Base-by-base conservation (phyloP, 2,113 vertebrate species). In the Poeciliopsis turrubarensis region DNA sequence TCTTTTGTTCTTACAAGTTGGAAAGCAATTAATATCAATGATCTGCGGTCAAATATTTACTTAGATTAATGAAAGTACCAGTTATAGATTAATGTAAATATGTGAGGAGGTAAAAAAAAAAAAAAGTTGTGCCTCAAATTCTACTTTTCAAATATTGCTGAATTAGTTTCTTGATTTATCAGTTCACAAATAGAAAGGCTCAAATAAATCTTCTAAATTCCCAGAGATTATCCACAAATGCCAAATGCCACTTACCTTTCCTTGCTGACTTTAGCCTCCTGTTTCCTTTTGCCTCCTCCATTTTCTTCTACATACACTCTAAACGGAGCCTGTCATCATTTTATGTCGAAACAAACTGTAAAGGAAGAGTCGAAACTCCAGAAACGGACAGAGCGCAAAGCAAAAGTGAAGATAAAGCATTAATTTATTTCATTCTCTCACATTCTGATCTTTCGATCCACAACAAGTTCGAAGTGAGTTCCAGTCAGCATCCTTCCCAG, bases 351-450 rank as follows among this genome's bases (percentile, higher is more conserved):
- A 54, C 22, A 54, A 54, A 54, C 51, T 25, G 1, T 25, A n/a
- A 54, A 25, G 25, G 19, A 54, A n/a, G 27, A 65, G 34, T 65
- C 31, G 34, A 60, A 57, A 47, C 7, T 0, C 61, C 17, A 65
- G 1, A n/a, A 65, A 68, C 51, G 22, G 27, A 64, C 25, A 62
- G 5, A 15, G 32, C 19, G 39, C 32, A 17, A 71, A 60, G 27
- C 12, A 29, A 75, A 65, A 6, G 22, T 74, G 82, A 89, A 80
- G 79, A 84, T 73, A 82, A 82, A 85, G 83, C 39, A 75, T 80
- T 76, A 62, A 80, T 92, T 92, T 92, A 92, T 91, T 92, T 65
- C 76, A 86, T 87, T 92, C 78, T 81, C 67, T 82, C 76, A 57
- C 44, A 78, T 80, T 83, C 66, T n/a, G 10, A 44, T 80, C 78